phyloP scores from a whole-genome alignment of 2,113 vertebrate species.

The Elanoides forficatus region DNA sequence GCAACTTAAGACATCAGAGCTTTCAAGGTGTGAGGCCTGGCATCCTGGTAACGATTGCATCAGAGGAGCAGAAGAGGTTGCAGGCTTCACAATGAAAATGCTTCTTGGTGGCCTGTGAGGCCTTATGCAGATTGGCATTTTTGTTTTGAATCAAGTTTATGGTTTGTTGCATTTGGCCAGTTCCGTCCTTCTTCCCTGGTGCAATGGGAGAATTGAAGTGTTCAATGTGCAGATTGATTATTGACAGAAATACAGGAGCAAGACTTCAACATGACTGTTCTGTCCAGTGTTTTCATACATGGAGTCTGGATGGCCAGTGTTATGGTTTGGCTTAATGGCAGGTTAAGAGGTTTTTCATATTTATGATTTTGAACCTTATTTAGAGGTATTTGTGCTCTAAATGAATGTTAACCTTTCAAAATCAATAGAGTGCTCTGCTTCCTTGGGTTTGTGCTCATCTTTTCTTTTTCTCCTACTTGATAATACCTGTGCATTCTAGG shows the following conservation, averaged over 20 bases:
- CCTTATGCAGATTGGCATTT: rapidly evolving
- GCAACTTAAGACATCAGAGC: background rate
- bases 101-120: background rate
- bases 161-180: background rate
- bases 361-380: background rate
- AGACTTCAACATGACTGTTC: background rate
- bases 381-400: background rate
- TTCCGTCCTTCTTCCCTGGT: background rate
- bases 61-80: background rate
- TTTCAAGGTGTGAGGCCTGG: background rate
- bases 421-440: background rate
- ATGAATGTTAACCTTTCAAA: background rate
- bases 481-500: background rate
- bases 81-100: rapidly evolving
- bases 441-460: background rate
- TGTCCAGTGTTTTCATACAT: background rate
- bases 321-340: background rate
- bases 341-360: background rate
- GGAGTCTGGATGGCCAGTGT: background rate
- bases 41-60: rapidly evolving
- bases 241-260: background rate
- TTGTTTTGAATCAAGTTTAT: background rate
- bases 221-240: background rate
- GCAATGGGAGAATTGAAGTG: rapidly evolving
- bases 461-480: background rate